phyloP scores from a whole-genome alignment of 2,797 vertebrate genomes.

The Callimico goeldii region DNA sequence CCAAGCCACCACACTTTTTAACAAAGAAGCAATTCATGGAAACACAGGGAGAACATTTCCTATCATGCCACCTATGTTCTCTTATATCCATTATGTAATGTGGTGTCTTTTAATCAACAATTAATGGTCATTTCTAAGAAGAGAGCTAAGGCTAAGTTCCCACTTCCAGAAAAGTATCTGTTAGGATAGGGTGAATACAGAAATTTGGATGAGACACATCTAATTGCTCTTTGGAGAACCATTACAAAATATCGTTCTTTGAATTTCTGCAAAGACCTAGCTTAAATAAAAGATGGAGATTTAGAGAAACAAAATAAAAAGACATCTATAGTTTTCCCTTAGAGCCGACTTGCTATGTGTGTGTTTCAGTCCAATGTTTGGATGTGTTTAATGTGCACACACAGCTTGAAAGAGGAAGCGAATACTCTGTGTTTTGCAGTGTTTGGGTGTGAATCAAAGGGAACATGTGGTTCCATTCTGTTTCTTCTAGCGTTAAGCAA shows the following conservation, averaged over 20 bases:
- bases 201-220: neutral
- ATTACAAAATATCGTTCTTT: neutral
- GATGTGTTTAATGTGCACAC: constrained; percentile 57
- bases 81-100: neutral
- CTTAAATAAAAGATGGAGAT: constrained; percentile 71
- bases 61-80: neutral
- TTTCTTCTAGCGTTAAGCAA: constrained; percentile 76
- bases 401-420: constrained; percentile 61
- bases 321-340: constrained; percentile 56
- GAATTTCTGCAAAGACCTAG: constrained; percentile 30
- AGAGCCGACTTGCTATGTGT: constrained; percentile 66
- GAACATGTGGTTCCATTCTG: constrained; percentile 74
- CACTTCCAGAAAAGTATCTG: neutral
- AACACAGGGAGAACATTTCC: neutral
- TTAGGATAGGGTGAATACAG: neutral
- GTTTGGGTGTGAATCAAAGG: constrained; percentile 74
- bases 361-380: constrained; percentile 72
- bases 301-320: constrained; percentile 60
- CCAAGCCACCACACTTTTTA: neutral
- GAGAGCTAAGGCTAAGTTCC: neutral
- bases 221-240: neutral
- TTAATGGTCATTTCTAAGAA: neutral
- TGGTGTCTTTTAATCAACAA: neutral
- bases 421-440: constrained; percentile 58
- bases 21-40: neutral